A percentile compares a stretch with the other conserved stretches of the same genome.
Evolutionary conservation across 2,797 vertebrate genomes (phyloP).

Genomic region (Lycodopsis pacificus): DNA sequence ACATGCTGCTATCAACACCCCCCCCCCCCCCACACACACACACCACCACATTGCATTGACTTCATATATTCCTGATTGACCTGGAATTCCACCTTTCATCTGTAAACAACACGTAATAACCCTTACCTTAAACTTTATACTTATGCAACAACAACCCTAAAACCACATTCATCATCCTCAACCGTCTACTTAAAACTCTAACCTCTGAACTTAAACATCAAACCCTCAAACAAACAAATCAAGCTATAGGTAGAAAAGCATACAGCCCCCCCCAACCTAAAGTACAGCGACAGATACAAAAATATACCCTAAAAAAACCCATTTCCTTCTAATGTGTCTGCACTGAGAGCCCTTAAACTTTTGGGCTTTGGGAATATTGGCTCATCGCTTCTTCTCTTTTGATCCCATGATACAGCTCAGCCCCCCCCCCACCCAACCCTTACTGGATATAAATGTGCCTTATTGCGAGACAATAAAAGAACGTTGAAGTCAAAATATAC

Average conservation of each 20-base stretch:
- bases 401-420: constrained; percentile 56
- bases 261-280: too few relatives aligned
- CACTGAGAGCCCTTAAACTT: constrained; percentile 41
- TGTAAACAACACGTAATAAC: constrained; percentile 19
- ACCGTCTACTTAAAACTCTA: neutral
- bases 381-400: constrained; percentile 45
- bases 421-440: constrained; percentile 15
- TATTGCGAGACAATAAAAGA: constrained; percentile 72
- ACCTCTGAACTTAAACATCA: constrained; percentile 3
- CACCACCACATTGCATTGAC: constrained; percentile 5
- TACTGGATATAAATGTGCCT: constrained; percentile 63
- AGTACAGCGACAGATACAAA: neutral
- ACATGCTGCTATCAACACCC: constrained; percentile 90
- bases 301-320: constrained; percentile 5
- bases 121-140: constrained; percentile 3
- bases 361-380: constrained; percentile 37
- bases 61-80: neutral
- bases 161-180: constrained; percentile 16
- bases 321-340: constrained; percentile 26
- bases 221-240: constrained; percentile 6
- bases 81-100: constrained; percentile 8
- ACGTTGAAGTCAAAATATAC: constrained; percentile 80
- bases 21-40: constrained; percentile 13
- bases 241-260: neutral
- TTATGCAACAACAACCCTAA: constrained; percentile 1